Evolutionary conservation across 2,888 invertebrate genomes (phyloP), one percentile per base, ranked within the genome.

Genomic region (Brachylomia viminalis): DNA sequence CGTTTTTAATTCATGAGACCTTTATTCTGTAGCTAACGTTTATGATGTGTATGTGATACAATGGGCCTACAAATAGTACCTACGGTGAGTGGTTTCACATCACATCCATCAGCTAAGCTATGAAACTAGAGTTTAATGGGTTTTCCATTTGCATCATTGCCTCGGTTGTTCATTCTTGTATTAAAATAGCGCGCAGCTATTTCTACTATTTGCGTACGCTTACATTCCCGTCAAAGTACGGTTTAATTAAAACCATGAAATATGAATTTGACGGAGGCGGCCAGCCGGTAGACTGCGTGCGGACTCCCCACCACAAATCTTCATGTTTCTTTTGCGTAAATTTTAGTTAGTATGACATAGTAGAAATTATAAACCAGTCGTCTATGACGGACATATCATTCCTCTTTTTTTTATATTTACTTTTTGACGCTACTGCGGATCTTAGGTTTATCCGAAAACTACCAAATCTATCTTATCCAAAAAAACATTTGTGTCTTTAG

Each of bases 221-320:
- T 66, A 74, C 64, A 69, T 78, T 72, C 68, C 52, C 75, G 67
- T 49, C 81, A 75, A 80, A 79, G 72, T 71, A 77, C 69, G 56
- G 70, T 86, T 87, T 87, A 85, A 87, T 87, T 87, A 87, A 87
- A 83, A 79, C 77, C 17, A 69, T 71, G 75, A 76, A 82, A 72
- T 76, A 74, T 75, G 79, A 82, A 75, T 75, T 84, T 72, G 17
- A 69, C 42, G 61, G 61, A 72, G 49, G 72, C 76, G 56, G 72
- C 49, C 49, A 49, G 47, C 20, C 52, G 61, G 64, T 65, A 45
- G 49, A 56, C n/a, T 67, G 30, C n/a, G 74, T 49, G 45, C 61
- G 59, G n/a, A 45, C 62, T 70, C 58, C 54, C 64, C 42, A 62
- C 30, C 49, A 62, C 49, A 49, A 68, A 71, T 59, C 11, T 79